phyloP scores from a whole-genome alignment of 2,113 vertebrate species.

The Lophius piscatorius region DNA sequence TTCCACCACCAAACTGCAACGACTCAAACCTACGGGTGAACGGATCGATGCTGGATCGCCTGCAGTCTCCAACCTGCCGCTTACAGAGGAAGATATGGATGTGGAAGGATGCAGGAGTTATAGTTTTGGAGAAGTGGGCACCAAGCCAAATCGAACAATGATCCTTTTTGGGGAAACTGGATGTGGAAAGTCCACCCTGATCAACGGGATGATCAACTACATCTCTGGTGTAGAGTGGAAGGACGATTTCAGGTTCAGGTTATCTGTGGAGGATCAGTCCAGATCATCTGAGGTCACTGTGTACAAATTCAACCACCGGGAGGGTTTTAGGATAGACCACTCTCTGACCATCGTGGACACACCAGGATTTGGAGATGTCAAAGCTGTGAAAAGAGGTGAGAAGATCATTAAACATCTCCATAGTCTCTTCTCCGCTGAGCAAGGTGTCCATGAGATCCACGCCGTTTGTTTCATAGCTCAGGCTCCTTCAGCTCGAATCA shows the following conservation, averaged over 20 bases:
- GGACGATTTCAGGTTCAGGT: slow-evolving; percentile 48
- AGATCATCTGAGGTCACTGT: neutral
- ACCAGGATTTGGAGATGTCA: slow-evolving; percentile 68
- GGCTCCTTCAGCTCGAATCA: slow-evolving; percentile 32
- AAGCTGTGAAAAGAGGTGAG: slow-evolving; percentile 47
- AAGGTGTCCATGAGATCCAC: slow-evolving; percentile 18
- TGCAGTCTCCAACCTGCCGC: slow-evolving; percentile 27
- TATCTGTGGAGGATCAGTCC: slow-evolving; percentile 24
- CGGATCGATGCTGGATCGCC: neutral
- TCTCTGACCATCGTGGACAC: slow-evolving; percentile 73
- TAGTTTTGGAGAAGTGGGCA: slow-evolving; percentile 6
- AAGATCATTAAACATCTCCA: slow-evolving; percentile 37
- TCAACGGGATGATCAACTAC: slow-evolving; percentile 64
- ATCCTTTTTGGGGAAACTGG: slow-evolving; percentile 69
- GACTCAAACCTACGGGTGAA: slow-evolving; percentile 16
- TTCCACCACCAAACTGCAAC: slow-evolving; percentile 6
- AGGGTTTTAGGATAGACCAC: slow-evolving; percentile 35
- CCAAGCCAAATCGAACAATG: slow-evolving; percentile 32
- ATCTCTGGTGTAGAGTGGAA: slow-evolving; percentile 60
- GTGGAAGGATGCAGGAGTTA: slow-evolving; percentile 27
- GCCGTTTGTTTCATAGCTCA: slow-evolving; percentile 38
- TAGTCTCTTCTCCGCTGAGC: slow-evolving; percentile 1
- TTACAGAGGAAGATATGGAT: neutral
- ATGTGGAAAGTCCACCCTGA: slow-evolving; percentile 57
- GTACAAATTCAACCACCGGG: slow-evolving; percentile 18